Base-by-base conservation (phyloP, 2,888 invertebrate genomes). In the Phyto melanocephala region DNA sequence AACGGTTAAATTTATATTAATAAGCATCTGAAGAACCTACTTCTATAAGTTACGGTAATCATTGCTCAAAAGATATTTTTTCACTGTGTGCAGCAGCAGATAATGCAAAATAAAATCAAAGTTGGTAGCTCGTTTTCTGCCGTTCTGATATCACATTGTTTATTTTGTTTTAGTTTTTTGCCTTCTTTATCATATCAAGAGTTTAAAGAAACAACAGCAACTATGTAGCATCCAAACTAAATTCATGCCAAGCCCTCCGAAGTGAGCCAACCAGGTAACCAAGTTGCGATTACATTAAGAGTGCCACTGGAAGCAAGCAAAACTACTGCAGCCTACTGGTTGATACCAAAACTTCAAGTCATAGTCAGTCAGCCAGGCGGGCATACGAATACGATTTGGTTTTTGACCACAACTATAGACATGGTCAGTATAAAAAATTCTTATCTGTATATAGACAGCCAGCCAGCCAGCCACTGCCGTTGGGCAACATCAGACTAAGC, bases 291-390 rank as follows among this genome's bases (percentile, higher is more conserved):
- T 84, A 81, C 74, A 67, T 65, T 37, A 72, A 56, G 72, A 83
- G 84, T 84, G 86, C 85, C 85, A 86, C 85, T 85, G 85, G 85
- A 85, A 83, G 83, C 82, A 86, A 86, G 85, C 85, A 84, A 67
- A 84, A 84, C 82, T 79, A 79, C 82, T 76, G 75, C 79, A 82
- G 79, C 79, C 79, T 75, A 82, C 78, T 82, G 82, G 82, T 70
- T 77, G 81, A 62, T 63, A 65, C n/a, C 35, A 45, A 56, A 68
- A 67, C 60, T 47, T 45, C 24, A 28, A 52, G 58, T 35, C 17
- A 22, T 22, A 62, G 67, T 40, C 54, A 62, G 28, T 28, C 4
- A 28, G 28, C 28, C 6, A 28, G 6, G 28, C 3, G 6, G 50
- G 17, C 40, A 37, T 28, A 37, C 13, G n/a, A 33, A 28, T 20